Evolutionary conservation across 53 echinoderm and acorn worm species (phyloP), one percentile per base, ranked within the genome.

Genomic region (Holothuria scabra): DNA sequence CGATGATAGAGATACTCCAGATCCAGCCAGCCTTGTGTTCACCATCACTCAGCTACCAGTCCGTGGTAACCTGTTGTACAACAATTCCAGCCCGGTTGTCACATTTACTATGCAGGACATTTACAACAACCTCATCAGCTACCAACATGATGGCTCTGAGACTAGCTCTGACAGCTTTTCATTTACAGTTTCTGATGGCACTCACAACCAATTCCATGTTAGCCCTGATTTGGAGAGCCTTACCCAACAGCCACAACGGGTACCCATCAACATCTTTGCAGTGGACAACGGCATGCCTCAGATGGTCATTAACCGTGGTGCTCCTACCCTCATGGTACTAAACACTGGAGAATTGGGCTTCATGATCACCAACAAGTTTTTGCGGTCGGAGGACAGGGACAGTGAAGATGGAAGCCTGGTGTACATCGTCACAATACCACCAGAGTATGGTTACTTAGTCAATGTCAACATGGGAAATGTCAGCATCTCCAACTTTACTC

Each of bases 401-500:
- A 99, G 99, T 65, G 89, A 89, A 19, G 89, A 99, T 79, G 31
- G 11, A 32, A 82, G 70, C 52, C 82, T 99, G 18, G 63, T 87
- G 81, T 99, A 99, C 78, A 82, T 83, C 72, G 94, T 99, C 91
- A 93, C 93, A 31, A 93, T 90, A 34, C 93, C 52, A 66, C 99
- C 99, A 74, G 66, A 68, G 60, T 62, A 91, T 83, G 99, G 99
- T 76, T 99, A 92, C 94, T 79, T 99, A 55, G 92, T 94, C 88
- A 99, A 93, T 83, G 69, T 83, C 62, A 90, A 90, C 71, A 68
- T 90, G 24, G 93, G 94, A 69, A 94, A 94, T 52, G 56, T 90
- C 89, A 90, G 91, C 91, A 95, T 99, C 89, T 66, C 89, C 85
- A 99, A 95, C 89, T 99, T 99, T 76, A 99, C 99, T 56, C 99